Evolutionary conservation across 2,888 invertebrate genomes (phyloP).

Genomic region (Cephalotes varians): DNA sequence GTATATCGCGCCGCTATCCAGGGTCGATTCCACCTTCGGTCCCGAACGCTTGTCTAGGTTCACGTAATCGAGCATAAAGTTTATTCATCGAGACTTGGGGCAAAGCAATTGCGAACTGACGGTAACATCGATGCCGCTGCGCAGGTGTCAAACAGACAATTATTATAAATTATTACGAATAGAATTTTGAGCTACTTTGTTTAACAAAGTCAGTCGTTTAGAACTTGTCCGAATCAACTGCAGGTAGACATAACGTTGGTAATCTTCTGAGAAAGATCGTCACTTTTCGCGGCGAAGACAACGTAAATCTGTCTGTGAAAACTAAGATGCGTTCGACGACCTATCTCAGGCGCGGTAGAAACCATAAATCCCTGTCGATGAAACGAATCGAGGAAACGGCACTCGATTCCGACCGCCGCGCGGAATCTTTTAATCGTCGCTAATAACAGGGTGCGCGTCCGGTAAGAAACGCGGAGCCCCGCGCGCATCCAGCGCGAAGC

Average conservation of each 20-base stretch:
- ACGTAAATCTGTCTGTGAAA: constrained; percentile 12
- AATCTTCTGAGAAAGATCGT: background rate
- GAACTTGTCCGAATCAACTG: background rate
- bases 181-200: background rate
- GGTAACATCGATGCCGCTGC: background rate
- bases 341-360: constrained; percentile 46
- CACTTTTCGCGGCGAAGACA: constrained; percentile 7
- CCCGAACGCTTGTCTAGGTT: background rate
- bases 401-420: constrained; percentile 61
- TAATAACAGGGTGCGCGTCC: constrained; percentile 81
- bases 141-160: background rate
- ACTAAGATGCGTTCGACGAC: constrained; percentile 33
- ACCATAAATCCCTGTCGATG: constrained; percentile 82
- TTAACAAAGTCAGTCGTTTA: background rate
- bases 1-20: constrained; percentile 18
- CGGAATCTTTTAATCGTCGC: constrained; percentile 85
- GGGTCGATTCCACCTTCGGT: background rate
- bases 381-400: constrained; percentile 80
- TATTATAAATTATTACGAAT: background rate
- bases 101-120: constrained; percentile 14
- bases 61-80: background rate
- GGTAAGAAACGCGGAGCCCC: constrained; percentile 65
- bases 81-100: background rate
- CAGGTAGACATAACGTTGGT: background rate
- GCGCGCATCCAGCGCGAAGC: constrained; percentile 73